Base-by-base conservation (phyloP, 2,113 vertebrate genomes). In the Gobiocypris rarus region DNA sequence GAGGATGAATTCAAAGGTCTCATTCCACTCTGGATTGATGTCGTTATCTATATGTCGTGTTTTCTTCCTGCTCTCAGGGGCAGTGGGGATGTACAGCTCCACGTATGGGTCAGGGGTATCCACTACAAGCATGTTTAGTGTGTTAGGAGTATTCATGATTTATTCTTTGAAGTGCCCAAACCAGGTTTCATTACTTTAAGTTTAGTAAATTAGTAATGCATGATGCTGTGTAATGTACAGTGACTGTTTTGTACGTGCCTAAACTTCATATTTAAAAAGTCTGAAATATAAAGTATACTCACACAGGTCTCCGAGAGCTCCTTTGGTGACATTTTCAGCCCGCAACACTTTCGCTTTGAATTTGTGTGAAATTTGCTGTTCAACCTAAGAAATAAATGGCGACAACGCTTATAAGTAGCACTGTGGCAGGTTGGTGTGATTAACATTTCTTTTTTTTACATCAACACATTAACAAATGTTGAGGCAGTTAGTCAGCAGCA, bases 31-130 rank as follows among this genome's bases (percentile, higher is more conserved):
- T 0, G 98, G 98, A 89, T 99, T 97, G 85, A 98, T 92, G 65
- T 98, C 28, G 0, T 99, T 99, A 91, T 99, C 96, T 87, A 99
- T 95, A 82, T 98, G 95, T 17, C 93, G 95, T 0, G 97, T 99
- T 90, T 94, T 95, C 88, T 97, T 98, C 83, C 96, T 95, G 94
- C 96, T 96, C 74, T 98, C 97, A 0, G 97, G 97, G 38, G 97
- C 96, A 0, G 96, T 95, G 0, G 96, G 95, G 86, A 99, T 97
- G 92, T 96, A 98, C 77, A 99, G 92, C 86, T 98, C 96, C 92
- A 99, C 96, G 0, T 99, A 99, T 0, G 98, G 97, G 86, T 99
- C 97, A 38, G 98, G 97, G 31, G 97, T 99, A 89, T 99, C 97
- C 89, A 99, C 98, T 99, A 85, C 1, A 85, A 26, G 58, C 15